These are phyloP conservation scores for Drepanosiphum platanoidis DNA, from an alignment of 2,888 invertebrate genomes.

Conservation along the genomic window DNA sequence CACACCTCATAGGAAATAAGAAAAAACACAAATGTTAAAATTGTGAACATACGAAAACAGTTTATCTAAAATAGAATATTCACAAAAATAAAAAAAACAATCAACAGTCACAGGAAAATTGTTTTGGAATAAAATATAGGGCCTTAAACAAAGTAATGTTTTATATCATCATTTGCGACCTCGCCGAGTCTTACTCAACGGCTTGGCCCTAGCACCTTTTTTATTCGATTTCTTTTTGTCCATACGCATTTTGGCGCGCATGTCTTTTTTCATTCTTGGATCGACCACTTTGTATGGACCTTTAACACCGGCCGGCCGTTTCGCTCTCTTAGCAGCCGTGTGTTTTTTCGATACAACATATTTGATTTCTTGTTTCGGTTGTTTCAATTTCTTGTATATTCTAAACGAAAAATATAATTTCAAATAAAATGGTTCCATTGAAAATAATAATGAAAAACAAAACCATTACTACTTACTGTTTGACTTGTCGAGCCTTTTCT, in stretches of 20 bases:
- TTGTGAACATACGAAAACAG: neutral
- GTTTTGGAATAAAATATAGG: conserved; percentile 13
- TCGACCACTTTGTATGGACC: conserved; percentile 96
- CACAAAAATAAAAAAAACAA: conserved; percentile 26
- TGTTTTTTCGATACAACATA: conserved; percentile 95
- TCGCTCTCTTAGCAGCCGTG: conserved; percentile 78
- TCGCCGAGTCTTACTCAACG: conserved; percentile 35
- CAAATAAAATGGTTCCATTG: neutral
- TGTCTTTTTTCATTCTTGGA: conserved; percentile 94
- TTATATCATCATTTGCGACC: conserved; percentile 43
- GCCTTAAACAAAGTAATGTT: neutral
- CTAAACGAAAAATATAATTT: conserved; percentile 68
- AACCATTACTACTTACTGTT: conserved; percentile 73
- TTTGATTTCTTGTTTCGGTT: conserved; percentile 85
- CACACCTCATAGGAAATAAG: neutral
- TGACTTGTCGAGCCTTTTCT: conserved; percentile 93
- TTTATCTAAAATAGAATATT: conserved; percentile 19
- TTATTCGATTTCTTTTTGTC: conserved; percentile 71
- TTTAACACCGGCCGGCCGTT: conserved; percentile 86
- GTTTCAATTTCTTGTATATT: conserved; percentile 89
- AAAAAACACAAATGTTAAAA: neutral
- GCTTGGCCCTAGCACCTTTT: conserved; percentile 64
- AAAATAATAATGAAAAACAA: too few species aligned
- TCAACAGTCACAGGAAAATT: neutral
- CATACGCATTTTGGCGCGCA: conserved; percentile 74